Base-by-base conservation (phyloP, 2,113 vertebrate species). In the Rhabdomys dilectus region DNA sequence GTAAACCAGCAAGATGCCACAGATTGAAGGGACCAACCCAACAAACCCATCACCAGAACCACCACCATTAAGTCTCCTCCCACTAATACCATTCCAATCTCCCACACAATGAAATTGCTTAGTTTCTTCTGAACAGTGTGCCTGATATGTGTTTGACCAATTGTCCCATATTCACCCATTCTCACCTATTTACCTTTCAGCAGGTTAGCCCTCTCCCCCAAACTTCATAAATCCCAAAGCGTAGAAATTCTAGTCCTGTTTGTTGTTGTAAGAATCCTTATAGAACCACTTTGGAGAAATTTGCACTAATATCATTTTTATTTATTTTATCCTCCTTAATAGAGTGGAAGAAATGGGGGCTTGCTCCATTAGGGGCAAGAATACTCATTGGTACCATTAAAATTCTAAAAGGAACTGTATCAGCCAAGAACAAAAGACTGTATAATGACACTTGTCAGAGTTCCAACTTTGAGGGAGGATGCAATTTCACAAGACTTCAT, bases 1-100 rank as follows among this genome's bases (percentile, higher is more conserved):
- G 5, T 60, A 24, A 48, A 11, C 0, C 15, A 66, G 34, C 3
- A 70, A 78, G 51, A 36, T 45, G 9, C 8, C 7, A 3, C 36
- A 48, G 22, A 24, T 10, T 7, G 15, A 39, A 75, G 22, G 15
- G 9, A 7, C 36, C 17, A 77, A 15, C 1, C 17, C 1, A 17
- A 36, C 19, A 36, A 11, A 31, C 21, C 62, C 1, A 17, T 60
- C 29, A 17, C 29, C 15, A 24, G 3, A 48, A n/a, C 7, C 7
- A 29, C 51, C 62, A 72, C 24, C 4, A 36, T 56, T 9, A 9
- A 6, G 4, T 1, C 21, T 51, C 8, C 13, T 12, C 1, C 24
- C 0, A 4, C 48, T 34, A 1, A 6, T 5, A 15, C 21, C 15
- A 21, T 75, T 88, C 92, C 1, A 1, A 2, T 21, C 3, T 39